These are phyloP conservation scores for Corbicula japonica DNA, from an alignment of 2,888 invertebrate genomes.

Conservation along the genomic window DNA sequence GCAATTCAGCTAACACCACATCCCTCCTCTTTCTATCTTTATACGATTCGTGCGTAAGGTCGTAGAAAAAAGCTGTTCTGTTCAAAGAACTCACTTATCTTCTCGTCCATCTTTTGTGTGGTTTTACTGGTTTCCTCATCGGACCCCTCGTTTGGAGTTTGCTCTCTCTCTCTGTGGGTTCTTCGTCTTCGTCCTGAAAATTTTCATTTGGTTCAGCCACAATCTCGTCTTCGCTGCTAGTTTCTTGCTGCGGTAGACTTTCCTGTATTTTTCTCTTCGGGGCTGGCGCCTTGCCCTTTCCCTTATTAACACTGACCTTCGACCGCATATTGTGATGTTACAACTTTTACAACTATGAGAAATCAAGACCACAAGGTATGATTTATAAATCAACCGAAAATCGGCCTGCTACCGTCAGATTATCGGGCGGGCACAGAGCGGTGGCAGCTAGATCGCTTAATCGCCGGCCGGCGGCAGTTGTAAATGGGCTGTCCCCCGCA, in stretches of 20 bases:
- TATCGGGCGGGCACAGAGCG: no score
- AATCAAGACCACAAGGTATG: no score
- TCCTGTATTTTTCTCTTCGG: slow-evolving; percentile 4
- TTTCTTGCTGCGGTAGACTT: neutral
- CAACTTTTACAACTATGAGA: no score
- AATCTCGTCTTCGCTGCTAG: slow-evolving; percentile 13
- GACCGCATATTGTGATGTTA: no score
- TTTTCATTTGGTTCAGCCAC: no score
- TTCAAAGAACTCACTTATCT: slow-evolving; percentile 22
- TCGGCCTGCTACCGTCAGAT: no score
- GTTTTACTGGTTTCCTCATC: slow-evolving; percentile 10
- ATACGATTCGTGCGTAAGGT: slow-evolving; percentile 29
- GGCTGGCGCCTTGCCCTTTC: no score
- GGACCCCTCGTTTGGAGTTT: slow-evolving; percentile 2
- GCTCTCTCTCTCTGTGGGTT: neutral
- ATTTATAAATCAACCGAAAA: no score
- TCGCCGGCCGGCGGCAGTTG: no score
- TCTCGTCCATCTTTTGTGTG: slow-evolving; percentile 2
- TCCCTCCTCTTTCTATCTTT: slow-evolving; percentile 34
- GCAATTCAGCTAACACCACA: slow-evolving; percentile 19
- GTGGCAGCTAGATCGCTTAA: no score
- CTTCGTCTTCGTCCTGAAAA: neutral
- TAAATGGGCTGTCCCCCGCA: no score
- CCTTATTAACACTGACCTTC: no score
- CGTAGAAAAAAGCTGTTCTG: neutral